These are phyloP conservation scores for Chloroceryle amazona DNA, from an alignment of 2,797 vertebrate genomes.

Conservation along the genomic window DNA sequence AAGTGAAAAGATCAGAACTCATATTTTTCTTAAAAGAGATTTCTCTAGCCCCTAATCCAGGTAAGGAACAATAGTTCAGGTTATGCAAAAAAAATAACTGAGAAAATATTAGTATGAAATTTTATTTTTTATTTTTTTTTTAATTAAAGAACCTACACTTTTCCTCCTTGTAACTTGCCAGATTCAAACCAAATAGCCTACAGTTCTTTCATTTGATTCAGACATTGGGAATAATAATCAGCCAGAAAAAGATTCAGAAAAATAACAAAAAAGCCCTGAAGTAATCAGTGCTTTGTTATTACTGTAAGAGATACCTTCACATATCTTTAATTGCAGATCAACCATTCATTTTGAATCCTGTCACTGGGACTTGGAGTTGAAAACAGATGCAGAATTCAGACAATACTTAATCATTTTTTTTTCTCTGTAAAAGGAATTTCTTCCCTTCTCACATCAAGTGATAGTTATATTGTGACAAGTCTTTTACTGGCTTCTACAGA, in stretches of 20 bases:
- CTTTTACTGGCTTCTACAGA: not conserved
- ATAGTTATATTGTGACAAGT: not conserved
- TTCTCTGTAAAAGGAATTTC: not conserved
- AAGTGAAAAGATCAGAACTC: not conserved
- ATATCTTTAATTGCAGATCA: not conserved
- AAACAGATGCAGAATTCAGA: not conserved
- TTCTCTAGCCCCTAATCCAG: not conserved
- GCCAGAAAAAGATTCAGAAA: not conserved
- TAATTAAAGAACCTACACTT: not conserved
- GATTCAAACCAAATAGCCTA: not conserved
- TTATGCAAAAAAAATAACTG: not conserved
- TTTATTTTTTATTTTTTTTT: not conserved
- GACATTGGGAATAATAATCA: not conserved
- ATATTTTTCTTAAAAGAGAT: not conserved
- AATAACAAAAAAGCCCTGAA: not conserved
- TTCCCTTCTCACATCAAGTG: not conserved
- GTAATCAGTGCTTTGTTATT: not conserved
- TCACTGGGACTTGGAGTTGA: not conserved
- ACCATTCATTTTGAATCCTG: not conserved
- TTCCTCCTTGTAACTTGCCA: not conserved
- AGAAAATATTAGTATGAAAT: not conserved
- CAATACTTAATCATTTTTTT: not conserved
- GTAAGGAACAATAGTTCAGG: not conserved
- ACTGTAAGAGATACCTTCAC: not conserved
- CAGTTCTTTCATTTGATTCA: not conserved